Evolutionary conservation across 2,888 invertebrate genomes (phyloP).

Genomic region (Lithophane ornitopus): DNA sequence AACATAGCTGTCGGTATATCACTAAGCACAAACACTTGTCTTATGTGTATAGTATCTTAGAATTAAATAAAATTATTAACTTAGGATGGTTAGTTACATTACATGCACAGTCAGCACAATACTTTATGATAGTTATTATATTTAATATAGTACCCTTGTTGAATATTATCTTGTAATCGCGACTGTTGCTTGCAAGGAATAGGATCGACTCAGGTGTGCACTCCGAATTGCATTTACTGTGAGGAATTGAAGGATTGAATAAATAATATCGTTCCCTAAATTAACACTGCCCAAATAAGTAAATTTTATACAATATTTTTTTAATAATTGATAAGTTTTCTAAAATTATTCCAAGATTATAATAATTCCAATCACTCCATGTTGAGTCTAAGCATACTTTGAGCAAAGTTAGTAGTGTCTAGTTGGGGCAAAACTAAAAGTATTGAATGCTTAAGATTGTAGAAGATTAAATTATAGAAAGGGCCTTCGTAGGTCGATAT

Average conservation of each 20-base stretch:
- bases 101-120: slow-evolving; percentile 85
- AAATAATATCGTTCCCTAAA: slow-evolving; percentile 71
- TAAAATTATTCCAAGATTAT: slow-evolving; percentile 73
- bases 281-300: slow-evolving; percentile 78
- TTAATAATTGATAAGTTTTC: slow-evolving; percentile 69
- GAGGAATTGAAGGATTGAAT: slow-evolving; percentile 79
- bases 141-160: slow-evolving; percentile 70
- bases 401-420: slow-evolving; percentile 67
- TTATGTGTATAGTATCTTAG: slow-evolving; percentile 74
- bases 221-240: slow-evolving; percentile 75
- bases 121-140: slow-evolving; percentile 72
- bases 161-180: slow-evolving; percentile 64
- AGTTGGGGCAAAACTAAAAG: slow-evolving; percentile 62
- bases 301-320: slow-evolving; percentile 79
- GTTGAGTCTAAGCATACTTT: slow-evolving; percentile 79
- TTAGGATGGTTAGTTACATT: slow-evolving; percentile 74
- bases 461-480: slow-evolving; percentile 58
- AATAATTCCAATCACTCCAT: slow-evolving; percentile 78
- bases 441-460: slow-evolving; percentile 65
- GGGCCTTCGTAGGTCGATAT: slow-evolving; percentile 42
- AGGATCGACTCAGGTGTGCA: slow-evolving; percentile 54
- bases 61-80: slow-evolving; percentile 67
- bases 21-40: slow-evolving; percentile 77
- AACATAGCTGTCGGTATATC: slow-evolving; percentile 65
- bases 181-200: slow-evolving; percentile 62